Conservation (phyloP, 2,888 invertebrate genomes). For the Bedellia somnulentella region DNA sequence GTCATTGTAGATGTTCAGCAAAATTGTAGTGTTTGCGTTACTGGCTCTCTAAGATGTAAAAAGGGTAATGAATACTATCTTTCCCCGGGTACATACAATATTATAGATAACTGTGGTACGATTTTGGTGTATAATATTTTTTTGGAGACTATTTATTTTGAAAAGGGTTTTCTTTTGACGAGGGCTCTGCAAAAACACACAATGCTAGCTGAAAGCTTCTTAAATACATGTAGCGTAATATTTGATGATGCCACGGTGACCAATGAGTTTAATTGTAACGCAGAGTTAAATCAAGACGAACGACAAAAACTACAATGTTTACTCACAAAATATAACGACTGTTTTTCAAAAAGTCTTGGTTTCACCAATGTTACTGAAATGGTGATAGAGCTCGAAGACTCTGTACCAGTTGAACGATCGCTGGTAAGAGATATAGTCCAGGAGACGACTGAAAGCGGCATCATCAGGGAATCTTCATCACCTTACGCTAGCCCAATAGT, state of each 20-base stretch:
- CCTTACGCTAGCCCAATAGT: slow-evolving; percentile 3
- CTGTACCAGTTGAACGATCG: slow-evolving; percentile 3
- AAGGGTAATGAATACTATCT: background rate
- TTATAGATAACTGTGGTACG: background rate
- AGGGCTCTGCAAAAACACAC: background rate
- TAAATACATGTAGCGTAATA: background rate
- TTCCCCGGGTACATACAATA: background rate
- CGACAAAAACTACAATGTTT: background rate
- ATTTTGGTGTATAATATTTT: background rate
- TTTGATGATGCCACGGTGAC: background rate
- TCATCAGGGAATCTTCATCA: background rate
- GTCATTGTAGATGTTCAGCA: background rate
- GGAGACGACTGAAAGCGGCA: background rate
- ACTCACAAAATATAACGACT: slow-evolving; percentile 1
- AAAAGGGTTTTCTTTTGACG: background rate
- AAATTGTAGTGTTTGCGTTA: background rate
- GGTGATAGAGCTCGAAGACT: slow-evolving; percentile 4
- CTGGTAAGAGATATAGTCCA: background rate
- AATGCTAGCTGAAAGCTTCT: too few relatives aligned
- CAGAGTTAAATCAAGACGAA: background rate
- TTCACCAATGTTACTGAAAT: slow-evolving; percentile 4
- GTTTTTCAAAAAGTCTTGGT: slow-evolving; percentile 4
- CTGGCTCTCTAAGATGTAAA: background rate
- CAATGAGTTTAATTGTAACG: background rate
- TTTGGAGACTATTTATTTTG: background rate